Conservation (phyloP, 1,140 invertebrate species). For the Pogonognathellus flavescens region DNA sequence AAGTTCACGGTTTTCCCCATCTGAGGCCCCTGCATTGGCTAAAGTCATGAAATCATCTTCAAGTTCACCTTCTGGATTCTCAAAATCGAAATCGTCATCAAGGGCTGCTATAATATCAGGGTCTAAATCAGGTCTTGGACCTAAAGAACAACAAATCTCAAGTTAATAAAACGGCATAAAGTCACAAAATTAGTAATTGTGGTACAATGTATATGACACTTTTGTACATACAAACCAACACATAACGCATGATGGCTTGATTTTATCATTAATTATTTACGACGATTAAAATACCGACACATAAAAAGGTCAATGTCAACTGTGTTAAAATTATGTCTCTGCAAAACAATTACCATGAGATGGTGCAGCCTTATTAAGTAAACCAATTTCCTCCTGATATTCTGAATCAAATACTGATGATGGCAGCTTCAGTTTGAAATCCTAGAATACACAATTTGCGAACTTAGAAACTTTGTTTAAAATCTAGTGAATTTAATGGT, state of each 20-base stretch:
- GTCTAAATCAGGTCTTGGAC: slow-evolving; percentile 86
- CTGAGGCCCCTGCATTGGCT: slow-evolving; percentile 78
- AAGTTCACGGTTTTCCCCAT: slow-evolving; percentile 67
- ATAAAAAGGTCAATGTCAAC: too few species aligned
- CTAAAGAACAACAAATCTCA: slow-evolving; percentile 69
- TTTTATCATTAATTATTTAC: too few species aligned
- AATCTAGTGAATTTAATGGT: background rate
- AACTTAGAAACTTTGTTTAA: background rate
- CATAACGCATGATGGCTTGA: too few species aligned
- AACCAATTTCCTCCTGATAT: slow-evolving; percentile 88
- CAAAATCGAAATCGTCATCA: slow-evolving; percentile 91
- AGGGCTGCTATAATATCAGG: slow-evolving; percentile 93
- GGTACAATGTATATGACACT: too few species aligned
- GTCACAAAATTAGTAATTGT: too few species aligned
- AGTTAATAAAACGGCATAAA: slow-evolving; percentile 3
- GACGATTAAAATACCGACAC: too few species aligned
- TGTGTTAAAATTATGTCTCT: background rate
- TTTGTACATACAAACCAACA: too few species aligned
- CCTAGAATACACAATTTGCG: slow-evolving; percentile 53
- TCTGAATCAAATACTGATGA: slow-evolving; percentile 92
- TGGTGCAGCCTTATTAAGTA: slow-evolving; percentile 89
- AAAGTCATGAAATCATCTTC: slow-evolving; percentile 92
- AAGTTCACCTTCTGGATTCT: slow-evolving; percentile 85
- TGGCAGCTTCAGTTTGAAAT: slow-evolving; percentile 79
- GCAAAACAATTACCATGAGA: slow-evolving; percentile 74